Evolutionary conservation across 2,113 vertebrate genomes (phyloP), one percentile per base, ranked within the genome.

Genomic region (Herpetotheres cachinnans): DNA sequence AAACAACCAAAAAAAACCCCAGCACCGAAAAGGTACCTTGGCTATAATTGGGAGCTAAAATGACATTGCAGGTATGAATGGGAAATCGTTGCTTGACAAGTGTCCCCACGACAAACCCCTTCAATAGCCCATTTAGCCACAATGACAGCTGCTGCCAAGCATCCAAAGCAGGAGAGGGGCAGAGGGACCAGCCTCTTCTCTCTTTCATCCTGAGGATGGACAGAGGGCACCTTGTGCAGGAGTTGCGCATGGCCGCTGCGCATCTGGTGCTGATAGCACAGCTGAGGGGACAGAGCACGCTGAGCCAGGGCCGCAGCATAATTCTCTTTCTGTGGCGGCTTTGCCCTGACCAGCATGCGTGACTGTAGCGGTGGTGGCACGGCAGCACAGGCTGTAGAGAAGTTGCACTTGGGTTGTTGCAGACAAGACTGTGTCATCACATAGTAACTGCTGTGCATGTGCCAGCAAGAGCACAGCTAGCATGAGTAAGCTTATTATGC

Each of bases 401-500:
- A 96, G 78, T 72, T 96, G 78, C 36, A 26, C 54, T 87, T 69
- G 71, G 58, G 52, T 40, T 67, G 90, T 85, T 95, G 87, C 70
- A 80, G 70, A 30, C 65, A 54, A 87, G 92, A 34, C 40, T 93
- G 73, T 84, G 83, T 94, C 93, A 89, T 82, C 91, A 29, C 84
- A 74, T 79, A 94, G 91, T 94, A 94, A 93, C 83, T 96, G 94
- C 89, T 93, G 93, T 93, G 91, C 93, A 95, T 94, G 94, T 96
- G 95, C 96, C 95, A 94, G 94, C 79, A 46, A 76, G 94, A 95
- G 96, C 91, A 94, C 77, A 95, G 80, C 74, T 81, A 97, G 94
- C 91, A 93, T 96, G 96, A 96, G 91, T 95, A 95, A 96, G 96
- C 96, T 97, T 94, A 93, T 95, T 96, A 94, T 85, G 90, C 2